Evolutionary conservation across 2,888 invertebrate genomes (phyloP), one percentile per base, ranked within the genome.

Genomic region (Gandaritis pyraliata): DNA sequence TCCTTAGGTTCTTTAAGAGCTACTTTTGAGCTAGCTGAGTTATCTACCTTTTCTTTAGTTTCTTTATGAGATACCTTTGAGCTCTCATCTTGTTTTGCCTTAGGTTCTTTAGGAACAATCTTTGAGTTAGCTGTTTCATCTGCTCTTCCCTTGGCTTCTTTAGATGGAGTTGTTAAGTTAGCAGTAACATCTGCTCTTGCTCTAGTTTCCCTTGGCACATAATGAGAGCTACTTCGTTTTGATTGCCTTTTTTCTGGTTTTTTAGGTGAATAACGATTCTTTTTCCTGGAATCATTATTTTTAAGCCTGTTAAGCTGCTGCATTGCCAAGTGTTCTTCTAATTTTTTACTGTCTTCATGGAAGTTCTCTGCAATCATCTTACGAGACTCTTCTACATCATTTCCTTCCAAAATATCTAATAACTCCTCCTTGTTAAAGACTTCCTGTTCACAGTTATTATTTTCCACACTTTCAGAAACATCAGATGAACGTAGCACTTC

Each of bases 391-490:
- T 78, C 78, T 11, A 71, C 69, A 79, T 89, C 85, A 79, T 91
- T 91, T 2, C 92, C 92, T 74, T 92, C 86, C 60, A 92, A 77
- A 64, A 92, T 92, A 68, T 91, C 90, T 50, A 92, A 71, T 23
- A 92, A 68, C 67, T 92, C 91, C 68, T 92, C 91, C 70, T 92
- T 92, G 68, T 92, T 92, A 64, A 92, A 90, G 12, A 92, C 85
- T 73, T 90, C 89, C 66, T 89, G 85, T 60, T 82, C 79, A 73
- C 84, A 79, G 62, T 89, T 89, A 68, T 90, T 90, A 67, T 89
- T 90, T 72, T 90, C 89, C 18, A 75, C 70, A 71, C 79, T 80
- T 54, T 85, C 86, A 59, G 82, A 66, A 15, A 83, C 73, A 76
- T 88, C 85, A 12, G 90, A 86, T 30, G 88, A 83, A 13, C 84